Evolutionary conservation across 2,113 vertebrate genomes (phyloP), one percentile per base, ranked within the genome.

Genomic region (Pyrgilauda ruficollis): DNA sequence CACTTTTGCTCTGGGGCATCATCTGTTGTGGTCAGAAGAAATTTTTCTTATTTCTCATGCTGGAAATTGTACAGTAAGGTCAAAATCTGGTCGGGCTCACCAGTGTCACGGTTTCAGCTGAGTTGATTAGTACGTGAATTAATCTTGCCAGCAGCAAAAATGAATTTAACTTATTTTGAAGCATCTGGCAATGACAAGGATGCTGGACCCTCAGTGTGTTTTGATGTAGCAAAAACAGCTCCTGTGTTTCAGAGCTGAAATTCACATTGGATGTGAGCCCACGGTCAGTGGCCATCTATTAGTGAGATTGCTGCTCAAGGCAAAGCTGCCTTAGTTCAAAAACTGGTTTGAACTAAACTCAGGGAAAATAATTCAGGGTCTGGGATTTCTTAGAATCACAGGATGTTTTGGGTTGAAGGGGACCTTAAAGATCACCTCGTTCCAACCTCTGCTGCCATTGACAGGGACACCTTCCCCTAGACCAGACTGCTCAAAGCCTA

Each of bases 1-100:
- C 39, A 3, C 44, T 94, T 89, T 90, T 70, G 75, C 90, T 86
- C 56, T 41, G 20, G 87, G 84, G 72, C 82, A 63, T 94, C 87
- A 76, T 90, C 59, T 80, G 26, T 73, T 95, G 78, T 88, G 87
- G 89, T 90, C 93, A 83, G 67, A 69, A 90, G 63, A 85, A 88
- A 91, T 58, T 55, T 56, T 82, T 79, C 66, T 41, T 80, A 7
- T 91, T 95, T 94, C 55, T 63, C 67, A 20, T 52, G 53, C 78
- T 70, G 72, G 58, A 77, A 83, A 83, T 89, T 27, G 53, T 83
- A 62, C 74, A 46, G 43, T 75, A 68, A 91, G 78, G 79, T 96
- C 87, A 91, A 79, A 95, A 91, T 83, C 39, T 86, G 72, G 18
- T 83, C 35, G 46, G 62, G 75, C 59, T 90, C 62, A 63, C 59